Percentiles rank a stretch among this genome's conserved stretches.
These are phyloP conservation scores for Ursus arctos DNA, from an alignment of 2,113 vertebrate species.

Conservation along the genomic window DNA sequence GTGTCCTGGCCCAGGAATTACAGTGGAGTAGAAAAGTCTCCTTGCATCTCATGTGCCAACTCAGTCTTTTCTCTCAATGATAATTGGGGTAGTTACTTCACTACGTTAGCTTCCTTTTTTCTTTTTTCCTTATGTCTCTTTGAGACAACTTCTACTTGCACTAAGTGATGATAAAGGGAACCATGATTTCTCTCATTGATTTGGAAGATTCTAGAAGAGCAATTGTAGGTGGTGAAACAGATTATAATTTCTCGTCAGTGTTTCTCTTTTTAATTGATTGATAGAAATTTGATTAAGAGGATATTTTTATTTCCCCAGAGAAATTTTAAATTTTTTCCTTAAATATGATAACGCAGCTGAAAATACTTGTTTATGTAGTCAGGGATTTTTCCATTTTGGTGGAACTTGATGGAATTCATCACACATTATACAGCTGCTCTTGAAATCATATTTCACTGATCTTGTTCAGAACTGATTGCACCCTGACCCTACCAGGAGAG, in stretches of 20 bases:
- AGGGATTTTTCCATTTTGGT: slow-evolving; percentile 29
- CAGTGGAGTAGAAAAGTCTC: background rate
- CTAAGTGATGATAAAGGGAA: background rate
- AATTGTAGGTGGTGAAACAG: background rate
- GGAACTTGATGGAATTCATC: background rate
- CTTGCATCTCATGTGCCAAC: background rate
- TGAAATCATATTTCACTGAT: background rate
- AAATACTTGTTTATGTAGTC: slow-evolving; percentile 52
- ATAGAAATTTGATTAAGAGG: slow-evolving; percentile 54
- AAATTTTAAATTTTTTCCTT: slow-evolving; percentile 51
- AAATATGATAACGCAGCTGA: background rate
- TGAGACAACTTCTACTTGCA: background rate
- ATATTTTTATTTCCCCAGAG: slow-evolving; percentile 76
- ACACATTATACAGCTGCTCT: background rate
- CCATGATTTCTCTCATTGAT: background rate
- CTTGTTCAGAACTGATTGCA: background rate
- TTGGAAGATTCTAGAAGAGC: background rate
- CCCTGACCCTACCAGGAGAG: background rate
- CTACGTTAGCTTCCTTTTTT: background rate
- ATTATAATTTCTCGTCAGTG: slow-evolving; percentile 27
- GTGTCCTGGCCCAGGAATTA: background rate
- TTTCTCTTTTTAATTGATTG: background rate
- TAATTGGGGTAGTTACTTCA: background rate
- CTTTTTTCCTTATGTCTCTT: background rate
- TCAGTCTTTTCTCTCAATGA: slow-evolving; percentile 22